Base-by-base conservation (phyloP, 2,113 vertebrate species). In the Ammodytes dubius region DNA sequence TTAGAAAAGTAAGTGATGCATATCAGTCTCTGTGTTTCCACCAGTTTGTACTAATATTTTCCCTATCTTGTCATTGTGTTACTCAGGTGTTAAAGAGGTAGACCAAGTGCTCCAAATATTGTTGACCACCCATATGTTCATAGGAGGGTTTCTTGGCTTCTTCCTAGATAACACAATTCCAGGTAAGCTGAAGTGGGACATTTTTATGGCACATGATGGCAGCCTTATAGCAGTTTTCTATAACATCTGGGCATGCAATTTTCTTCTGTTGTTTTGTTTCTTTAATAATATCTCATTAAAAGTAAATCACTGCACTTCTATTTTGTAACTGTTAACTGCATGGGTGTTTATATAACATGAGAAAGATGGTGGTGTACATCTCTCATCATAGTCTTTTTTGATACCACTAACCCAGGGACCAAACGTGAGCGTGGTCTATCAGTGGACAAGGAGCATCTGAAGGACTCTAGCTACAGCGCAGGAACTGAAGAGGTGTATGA, bases 121-220 rank as follows among this genome's bases (percentile, higher is more conserved):
- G 70, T 91, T 99, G 85, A 98, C 96, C 82, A 99, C 97, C 0
- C 94, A 95, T 77, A 99, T 99, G 97, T 99, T 99, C 80, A 93
- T 99, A 0, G 97, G 97, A 14, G 98, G 98, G 13, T 94, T 97
- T 87, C 92, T 97, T 59, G 97, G 96, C 17, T 98, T 97, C 80
- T 5, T 98, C 40, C 90, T 99, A 8, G 98, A 99, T 87, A 99
- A 99, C 93, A 99, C 97, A 60, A 96, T 99, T 82, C 97, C 97
- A 47, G 97, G 98, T 99, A 95, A 91, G 85, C 10, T 49, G 1
- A 0, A 57, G 2, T 56, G 0, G 46, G 43, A n/a, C 4, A 3
- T 5, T 67, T 52, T 58, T 27, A 15, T 40, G 37, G 50, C 64
- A 83, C 3, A 49, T 40, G 64, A 19, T 8, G 10, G 27, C 4